Conservation (phyloP, 1,140 invertebrate species). For the Orussus abietinus region DNA sequence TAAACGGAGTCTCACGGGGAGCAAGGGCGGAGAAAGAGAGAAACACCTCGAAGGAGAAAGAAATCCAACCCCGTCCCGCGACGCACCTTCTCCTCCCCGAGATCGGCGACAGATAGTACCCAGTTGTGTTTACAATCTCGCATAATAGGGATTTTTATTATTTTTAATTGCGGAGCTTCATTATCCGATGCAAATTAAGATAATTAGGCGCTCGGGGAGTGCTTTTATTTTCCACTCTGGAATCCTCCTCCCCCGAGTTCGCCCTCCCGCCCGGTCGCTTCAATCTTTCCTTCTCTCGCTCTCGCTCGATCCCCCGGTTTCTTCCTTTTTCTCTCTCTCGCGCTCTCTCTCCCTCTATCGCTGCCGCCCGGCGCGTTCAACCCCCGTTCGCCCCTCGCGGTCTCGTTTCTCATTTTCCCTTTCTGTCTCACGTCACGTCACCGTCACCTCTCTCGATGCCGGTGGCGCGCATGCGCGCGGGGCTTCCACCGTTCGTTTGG, state of each 20-base stretch:
- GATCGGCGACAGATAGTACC: not conserved
- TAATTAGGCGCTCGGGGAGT: constrained; percentile 25
- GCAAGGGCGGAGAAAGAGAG: too few species aligned
- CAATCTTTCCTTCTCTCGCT: too few species aligned
- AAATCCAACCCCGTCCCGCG: too few species aligned
- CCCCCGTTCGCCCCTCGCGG: not conserved
- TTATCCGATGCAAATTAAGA: constrained; percentile 30
- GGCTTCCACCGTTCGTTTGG: not conserved
- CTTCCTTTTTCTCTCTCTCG: not conserved
- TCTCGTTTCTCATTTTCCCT: not conserved
- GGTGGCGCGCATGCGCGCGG: not conserved
- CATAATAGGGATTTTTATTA: constrained; percentile 12
- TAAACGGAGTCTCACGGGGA: too few species aligned
- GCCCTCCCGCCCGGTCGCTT: not conserved
- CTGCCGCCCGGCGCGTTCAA: too few species aligned
- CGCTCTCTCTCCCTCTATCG: not conserved
- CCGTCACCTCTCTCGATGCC: not conserved
- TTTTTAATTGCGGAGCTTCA: constrained; percentile 29
- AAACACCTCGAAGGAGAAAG: too few species aligned
- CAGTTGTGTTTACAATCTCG: constrained; percentile 4
- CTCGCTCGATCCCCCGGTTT: not conserved
- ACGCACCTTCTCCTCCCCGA: not conserved
- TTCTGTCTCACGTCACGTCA: not conserved
- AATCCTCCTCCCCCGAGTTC: constrained; percentile 1
- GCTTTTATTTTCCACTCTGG: constrained; percentile 26